These are phyloP conservation scores for Sebastiscus albofasciatus DNA, from an alignment of 2,797 vertebrate genomes.

Conservation along the genomic window DNA sequence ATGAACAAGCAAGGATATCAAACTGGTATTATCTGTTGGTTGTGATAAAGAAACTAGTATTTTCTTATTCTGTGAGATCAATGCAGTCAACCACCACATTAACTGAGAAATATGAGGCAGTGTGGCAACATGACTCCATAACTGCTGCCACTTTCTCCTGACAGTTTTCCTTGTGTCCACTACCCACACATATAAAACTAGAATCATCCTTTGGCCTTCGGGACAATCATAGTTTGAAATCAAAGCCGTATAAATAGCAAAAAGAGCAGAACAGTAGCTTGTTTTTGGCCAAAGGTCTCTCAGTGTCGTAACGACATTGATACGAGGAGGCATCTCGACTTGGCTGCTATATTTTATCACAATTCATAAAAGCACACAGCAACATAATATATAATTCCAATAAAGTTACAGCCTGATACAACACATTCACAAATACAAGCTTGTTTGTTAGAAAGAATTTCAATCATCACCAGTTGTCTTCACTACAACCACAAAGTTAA, in stretches of 20 bases:
- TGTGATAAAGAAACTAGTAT: neutral
- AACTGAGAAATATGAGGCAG: slow-evolving; percentile 4
- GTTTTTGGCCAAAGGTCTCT: slow-evolving; percentile 1
- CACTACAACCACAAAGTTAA: slow-evolving; percentile 55
- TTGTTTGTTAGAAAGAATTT: slow-evolving; percentile 48
- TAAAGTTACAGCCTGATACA: slow-evolving; percentile 28
- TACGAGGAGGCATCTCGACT: neutral
- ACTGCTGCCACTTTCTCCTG: neutral
- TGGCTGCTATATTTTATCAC: slow-evolving; percentile 1
- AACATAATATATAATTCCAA: slow-evolving; percentile 7
- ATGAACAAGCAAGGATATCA: neutral
- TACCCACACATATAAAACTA: neutral
- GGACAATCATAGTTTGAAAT: slow-evolving; percentile 6
- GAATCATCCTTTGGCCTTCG: neutral
- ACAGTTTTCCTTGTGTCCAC: neutral
- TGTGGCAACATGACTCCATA: neutral
- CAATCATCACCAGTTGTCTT: slow-evolving; percentile 46
- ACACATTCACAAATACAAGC: slow-evolving; percentile 34
- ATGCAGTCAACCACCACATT: neutral
- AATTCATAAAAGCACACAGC: slow-evolving; percentile 22
- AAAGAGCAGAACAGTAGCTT: neutral
- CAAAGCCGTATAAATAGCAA: neutral
- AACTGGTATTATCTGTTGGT: neutral
- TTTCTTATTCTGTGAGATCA: neutral
- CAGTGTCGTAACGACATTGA: neutral